These are phyloP conservation scores for Anarhynchus alexandrinus DNA, from an alignment of 2,113 vertebrate genomes.

Conservation along the genomic window DNA sequence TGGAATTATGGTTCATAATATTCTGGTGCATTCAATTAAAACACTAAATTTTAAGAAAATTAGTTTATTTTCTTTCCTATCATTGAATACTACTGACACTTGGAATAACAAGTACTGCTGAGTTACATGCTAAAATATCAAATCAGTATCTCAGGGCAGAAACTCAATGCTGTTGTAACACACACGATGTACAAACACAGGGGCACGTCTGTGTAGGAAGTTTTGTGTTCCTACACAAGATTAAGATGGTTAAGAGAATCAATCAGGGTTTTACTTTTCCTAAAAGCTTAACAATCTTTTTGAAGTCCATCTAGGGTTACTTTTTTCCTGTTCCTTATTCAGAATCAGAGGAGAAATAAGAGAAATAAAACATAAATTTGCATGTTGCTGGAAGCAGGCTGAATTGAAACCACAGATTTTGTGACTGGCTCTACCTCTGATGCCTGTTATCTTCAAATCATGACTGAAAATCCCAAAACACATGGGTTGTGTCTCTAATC, in stretches of 20 bases:
- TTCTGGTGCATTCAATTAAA: slow-evolving; percentile 26
- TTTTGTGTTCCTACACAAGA: no score
- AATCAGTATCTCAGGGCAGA: neutral
- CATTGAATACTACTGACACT: neutral
- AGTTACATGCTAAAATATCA: neutral
- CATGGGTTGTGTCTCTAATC: neutral
- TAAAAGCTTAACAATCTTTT: neutral
- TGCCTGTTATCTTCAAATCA: neutral
- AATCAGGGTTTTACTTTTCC: neutral
- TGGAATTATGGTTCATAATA: neutral
- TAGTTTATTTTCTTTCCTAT: neutral
- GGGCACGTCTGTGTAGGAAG: neutral
- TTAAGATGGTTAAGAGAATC: neutral
- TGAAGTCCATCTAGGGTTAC: neutral
- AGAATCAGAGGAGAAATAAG: neutral
- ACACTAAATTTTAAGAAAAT: neutral
- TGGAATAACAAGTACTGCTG: neutral
- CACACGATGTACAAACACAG: neutral
- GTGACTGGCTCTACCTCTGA: neutral
- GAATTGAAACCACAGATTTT: neutral
- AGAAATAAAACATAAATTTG: neutral
- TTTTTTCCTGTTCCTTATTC: neutral
- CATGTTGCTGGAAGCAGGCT: neutral
- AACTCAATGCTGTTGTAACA: neutral
- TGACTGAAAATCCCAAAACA: neutral